Conservation (phyloP, 2,113 vertebrate genomes). For the Callithrix jacchus region DNA sequence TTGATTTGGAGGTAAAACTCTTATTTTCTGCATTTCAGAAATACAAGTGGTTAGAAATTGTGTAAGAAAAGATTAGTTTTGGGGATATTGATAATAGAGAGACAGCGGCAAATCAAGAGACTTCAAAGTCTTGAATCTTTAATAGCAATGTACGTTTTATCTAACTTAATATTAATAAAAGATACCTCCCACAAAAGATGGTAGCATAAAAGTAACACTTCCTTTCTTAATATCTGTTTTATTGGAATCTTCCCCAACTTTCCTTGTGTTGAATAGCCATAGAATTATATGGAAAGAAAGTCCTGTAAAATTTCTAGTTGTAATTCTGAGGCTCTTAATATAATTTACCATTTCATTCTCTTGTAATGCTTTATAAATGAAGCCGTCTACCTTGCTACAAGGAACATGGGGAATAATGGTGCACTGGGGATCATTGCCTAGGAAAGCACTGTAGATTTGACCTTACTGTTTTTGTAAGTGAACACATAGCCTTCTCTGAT, state of each 20-base stretch:
- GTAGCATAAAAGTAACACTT: not conserved
- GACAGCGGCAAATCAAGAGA: not conserved
- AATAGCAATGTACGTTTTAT: not conserved
- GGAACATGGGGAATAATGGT: not conserved
- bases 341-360: not conserved
- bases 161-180: not conserved
- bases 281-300: not conserved
- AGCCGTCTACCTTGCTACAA: not conserved
- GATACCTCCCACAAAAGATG: not conserved
- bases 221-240: not conserved
- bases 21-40: constrained; percentile 28
- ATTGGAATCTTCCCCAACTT: not conserved
- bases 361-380: not conserved
- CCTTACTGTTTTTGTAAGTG: not conserved
- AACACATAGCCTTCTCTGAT: not conserved
- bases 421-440: not conserved
- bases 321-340: not conserved
- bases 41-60: not conserved
- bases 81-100: not conserved
- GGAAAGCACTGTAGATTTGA: not conserved
- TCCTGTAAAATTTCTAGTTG: not conserved
- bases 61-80: not conserved
- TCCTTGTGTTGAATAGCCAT: not conserved
- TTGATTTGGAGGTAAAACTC: not conserved
- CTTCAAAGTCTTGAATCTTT: not conserved